phyloP scores from a whole-genome alignment of 2,888 invertebrate genomes.

The Sacculina carcini region DNA sequence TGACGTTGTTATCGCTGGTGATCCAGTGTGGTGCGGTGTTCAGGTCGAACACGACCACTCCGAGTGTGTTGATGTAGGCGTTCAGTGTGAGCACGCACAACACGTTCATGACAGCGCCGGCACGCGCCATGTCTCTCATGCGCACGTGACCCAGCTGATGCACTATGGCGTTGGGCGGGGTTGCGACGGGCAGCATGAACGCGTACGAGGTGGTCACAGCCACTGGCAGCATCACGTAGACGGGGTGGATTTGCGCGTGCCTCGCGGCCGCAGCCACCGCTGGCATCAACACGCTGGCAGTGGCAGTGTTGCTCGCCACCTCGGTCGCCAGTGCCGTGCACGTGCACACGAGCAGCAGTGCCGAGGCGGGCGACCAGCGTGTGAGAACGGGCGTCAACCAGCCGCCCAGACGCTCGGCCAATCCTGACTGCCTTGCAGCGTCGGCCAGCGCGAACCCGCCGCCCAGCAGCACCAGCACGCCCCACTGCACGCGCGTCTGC shows the following conservation, averaged over 20 bases:
- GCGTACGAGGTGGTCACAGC: slow-evolving; percentile 24
- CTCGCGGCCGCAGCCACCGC: slow-evolving; percentile 46
- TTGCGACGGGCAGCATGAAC: slow-evolving; percentile 25
- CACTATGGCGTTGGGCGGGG: slow-evolving; percentile 26
- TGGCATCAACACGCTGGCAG: slow-evolving; percentile 62
- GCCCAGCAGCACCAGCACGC: slow-evolving; percentile 55
- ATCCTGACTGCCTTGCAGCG: slow-evolving; percentile 49
- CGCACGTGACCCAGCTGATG: slow-evolving; percentile 18
- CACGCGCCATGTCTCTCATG: slow-evolving; percentile 16
- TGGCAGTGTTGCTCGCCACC: slow-evolving; percentile 69
- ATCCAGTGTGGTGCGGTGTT: slow-evolving; percentile 18
- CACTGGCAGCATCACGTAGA: slow-evolving; percentile 23
- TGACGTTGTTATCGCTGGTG: no score
- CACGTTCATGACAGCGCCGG: slow-evolving; percentile 22
- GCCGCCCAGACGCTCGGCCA: slow-evolving; percentile 45
- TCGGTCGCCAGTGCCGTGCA: slow-evolving; percentile 61
- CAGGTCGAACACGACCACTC: slow-evolving; percentile 18
- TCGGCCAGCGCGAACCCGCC: slow-evolving; percentile 78
- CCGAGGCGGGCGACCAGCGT: slow-evolving; percentile 34
- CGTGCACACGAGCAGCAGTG: slow-evolving; percentile 45
- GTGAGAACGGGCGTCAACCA: slow-evolving; percentile 25
- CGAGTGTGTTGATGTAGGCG: slow-evolving; percentile 19
- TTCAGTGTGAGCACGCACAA: slow-evolving; percentile 19
- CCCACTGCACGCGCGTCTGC: slow-evolving; percentile 69
- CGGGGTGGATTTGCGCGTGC: slow-evolving; percentile 18